Evolutionary conservation across 2,888 invertebrate genomes (phyloP).

Genomic region (Sinohyriopsis cumingii): DNA sequence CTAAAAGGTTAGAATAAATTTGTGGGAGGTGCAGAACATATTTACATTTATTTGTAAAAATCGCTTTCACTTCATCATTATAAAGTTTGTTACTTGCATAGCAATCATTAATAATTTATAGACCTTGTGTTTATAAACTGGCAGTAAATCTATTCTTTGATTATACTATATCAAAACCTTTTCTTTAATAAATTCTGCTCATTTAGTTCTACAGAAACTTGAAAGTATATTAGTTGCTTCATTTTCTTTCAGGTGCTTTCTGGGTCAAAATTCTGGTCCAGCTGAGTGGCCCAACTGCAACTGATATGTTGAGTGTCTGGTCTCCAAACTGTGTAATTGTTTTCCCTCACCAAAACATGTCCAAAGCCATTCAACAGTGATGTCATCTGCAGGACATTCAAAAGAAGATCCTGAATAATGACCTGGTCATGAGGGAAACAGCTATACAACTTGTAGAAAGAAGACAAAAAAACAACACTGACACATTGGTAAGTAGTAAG

Average conservation of each 20-base stretch:
- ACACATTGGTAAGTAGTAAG: neutral
- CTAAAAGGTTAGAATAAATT: conserved; percentile 11
- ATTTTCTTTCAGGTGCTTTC: conserved; percentile 12
- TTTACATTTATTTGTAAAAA: neutral
- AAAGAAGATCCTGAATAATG: conserved; percentile 4
- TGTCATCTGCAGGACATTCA: conserved; percentile 9
- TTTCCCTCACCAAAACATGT: conserved; percentile 8
- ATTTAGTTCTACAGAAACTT: neutral
- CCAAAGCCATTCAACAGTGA: neutral
- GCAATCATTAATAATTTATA: no score
- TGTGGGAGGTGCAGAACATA: neutral
- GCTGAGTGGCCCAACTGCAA: conserved; percentile 20
- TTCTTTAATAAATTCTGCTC: neutral
- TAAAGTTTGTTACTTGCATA: no score
- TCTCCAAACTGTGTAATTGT: conserved; percentile 9
- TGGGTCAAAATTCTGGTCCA: conserved; percentile 9
- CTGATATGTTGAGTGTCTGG: conserved; percentile 13
- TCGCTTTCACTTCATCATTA: no score
- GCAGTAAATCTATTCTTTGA: no score
- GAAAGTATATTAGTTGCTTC: neutral
- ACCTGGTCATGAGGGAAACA: neutral
- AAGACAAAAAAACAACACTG: conserved; percentile 1
- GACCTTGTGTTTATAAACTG: no score
- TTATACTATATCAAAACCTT: no score
- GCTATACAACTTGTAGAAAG: conserved; percentile 10